Evolutionary conservation across 2,113 vertebrate species (phyloP).

Genomic region (Poecile atricapillus): DNA sequence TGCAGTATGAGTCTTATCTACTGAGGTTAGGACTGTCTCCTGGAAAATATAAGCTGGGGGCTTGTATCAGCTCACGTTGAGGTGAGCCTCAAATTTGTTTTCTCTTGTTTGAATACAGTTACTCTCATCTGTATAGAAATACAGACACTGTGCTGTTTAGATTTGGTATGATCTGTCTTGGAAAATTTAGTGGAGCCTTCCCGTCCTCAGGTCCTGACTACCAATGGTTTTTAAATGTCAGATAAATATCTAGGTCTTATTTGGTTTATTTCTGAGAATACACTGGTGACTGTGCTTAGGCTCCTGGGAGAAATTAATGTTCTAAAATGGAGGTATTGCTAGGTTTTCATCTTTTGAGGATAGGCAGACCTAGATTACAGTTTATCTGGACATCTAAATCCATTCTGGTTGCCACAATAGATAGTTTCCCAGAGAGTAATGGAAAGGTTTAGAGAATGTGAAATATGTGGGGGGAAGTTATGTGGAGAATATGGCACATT

Average conservation of each 20-base stretch:
- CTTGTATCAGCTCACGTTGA: background rate
- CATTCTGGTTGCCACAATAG: background rate
- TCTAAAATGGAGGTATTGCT: background rate
- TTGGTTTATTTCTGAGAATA: background rate
- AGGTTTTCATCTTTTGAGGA: background rate
- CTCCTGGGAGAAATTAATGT: background rate
- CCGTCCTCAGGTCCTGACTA: background rate
- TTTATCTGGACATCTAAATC: constrained; percentile 4
- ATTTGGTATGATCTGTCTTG: background rate
- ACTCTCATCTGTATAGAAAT: background rate
- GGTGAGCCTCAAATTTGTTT: background rate
- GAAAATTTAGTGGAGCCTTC: background rate
- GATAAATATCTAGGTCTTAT: background rate
- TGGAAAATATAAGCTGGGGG: background rate
- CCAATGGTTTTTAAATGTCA: background rate
- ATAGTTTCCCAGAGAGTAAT: background rate
- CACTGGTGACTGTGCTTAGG: background rate
- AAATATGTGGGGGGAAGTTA: background rate
- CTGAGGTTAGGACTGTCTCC: background rate
- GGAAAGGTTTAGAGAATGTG: background rate
- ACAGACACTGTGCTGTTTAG: background rate
- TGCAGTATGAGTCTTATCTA: background rate
- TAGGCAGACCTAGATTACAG: background rate
- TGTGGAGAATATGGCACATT: background rate
- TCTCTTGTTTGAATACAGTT: background rate